Evolutionary conservation across 2,113 vertebrate species (phyloP), one percentile per base, ranked within the genome.

Genomic region (Balaeniceps rex): DNA sequence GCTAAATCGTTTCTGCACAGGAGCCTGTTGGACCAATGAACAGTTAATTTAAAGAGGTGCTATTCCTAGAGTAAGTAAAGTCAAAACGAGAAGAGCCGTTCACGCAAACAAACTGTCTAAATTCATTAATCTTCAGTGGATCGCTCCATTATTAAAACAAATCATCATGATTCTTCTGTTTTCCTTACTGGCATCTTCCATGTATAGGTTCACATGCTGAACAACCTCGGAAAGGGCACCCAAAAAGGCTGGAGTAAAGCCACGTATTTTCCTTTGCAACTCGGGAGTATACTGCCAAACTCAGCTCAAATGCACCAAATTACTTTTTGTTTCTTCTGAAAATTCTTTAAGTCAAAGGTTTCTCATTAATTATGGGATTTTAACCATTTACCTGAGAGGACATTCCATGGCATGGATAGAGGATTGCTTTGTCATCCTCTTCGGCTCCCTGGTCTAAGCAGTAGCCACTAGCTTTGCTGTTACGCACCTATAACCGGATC

Each of bases 351-450:
- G 6, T 60, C 22, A 31, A 72, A 90, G 11, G 11, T 78, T 79
- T 42, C 40, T 78, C 4, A 2, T 26, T 21, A 13, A 14, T 21
- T 11, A 51, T 21, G 23, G 46, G 36, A 57, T 72, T 84, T 51
- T 18, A 76, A 22, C 14, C 25, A 7, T 71, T 98, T 95, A 99
- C 99, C 99, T 99, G 99, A 28, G 99, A 99, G 65, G 99, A 99
- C 99, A 99, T 99, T 88, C 99, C 99, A 1, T 99, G 99, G 95
- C 99, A 99, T 1, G 99, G 99, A 72, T 99, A 99, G 14, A 99
- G 98, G 85, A 99, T 99, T 22, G 99, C 99, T 92, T 98, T 99
- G 96, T 99, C 99, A 46, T 99, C 99, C 6, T 99, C 99, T 75
- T 99, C 99, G 0, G 99, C 98, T 22, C 99, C 99, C 96, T 99